Evolutionary conservation across 1,140 invertebrate genomes (phyloP).

Genomic region (Hypothenemus hampei): DNA sequence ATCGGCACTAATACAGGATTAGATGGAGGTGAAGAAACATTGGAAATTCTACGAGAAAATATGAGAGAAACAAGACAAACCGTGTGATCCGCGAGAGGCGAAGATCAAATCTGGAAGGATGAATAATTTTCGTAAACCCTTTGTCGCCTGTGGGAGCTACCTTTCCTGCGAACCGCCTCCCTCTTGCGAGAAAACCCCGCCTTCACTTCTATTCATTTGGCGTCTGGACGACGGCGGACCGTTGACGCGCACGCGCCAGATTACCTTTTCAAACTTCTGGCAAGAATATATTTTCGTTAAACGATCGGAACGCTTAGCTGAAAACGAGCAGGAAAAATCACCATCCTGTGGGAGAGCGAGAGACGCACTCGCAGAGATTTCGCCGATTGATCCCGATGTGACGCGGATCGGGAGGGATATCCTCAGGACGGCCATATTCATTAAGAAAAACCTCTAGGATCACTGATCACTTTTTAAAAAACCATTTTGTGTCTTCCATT

Average conservation of each 20-base stretch:
- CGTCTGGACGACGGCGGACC: conserved; percentile 36
- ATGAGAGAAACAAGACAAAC: conserved; percentile 15
- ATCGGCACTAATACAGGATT: conserved; percentile 3
- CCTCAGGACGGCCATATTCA: conserved; percentile 38
- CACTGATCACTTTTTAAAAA: conserved; percentile 40
- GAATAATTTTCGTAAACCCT: conserved; percentile 44
- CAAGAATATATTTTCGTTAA: conserved; percentile 33
- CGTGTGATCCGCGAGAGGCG: conserved; percentile 18
- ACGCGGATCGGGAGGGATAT: conserved; percentile 35
- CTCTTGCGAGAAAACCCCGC: conserved; percentile 37
- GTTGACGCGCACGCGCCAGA: conserved; percentile 34
- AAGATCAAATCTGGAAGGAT: conserved; percentile 40
- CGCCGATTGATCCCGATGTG: conserved; percentile 25
- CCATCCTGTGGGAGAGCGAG: conserved; percentile 10
- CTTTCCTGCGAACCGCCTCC: conserved; percentile 39
- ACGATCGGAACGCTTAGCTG: conserved; percentile 13
- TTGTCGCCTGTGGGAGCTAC: conserved; percentile 43
- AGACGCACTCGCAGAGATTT: conserved; percentile 17
- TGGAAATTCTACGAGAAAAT: not conserved
- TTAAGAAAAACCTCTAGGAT: conserved; percentile 40
- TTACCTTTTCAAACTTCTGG: conserved; percentile 34
- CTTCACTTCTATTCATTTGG: conserved; percentile 41
- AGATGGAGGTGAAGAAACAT: too few relatives aligned
- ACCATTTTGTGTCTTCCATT: conserved; percentile 36
- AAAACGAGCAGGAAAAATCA: conserved; percentile 14